A percentile compares a stretch with the other conserved stretches of the same genome.
Conservation (phyloP, 2,888 invertebrate genomes). For the Coenonympha glycerion region DNA sequence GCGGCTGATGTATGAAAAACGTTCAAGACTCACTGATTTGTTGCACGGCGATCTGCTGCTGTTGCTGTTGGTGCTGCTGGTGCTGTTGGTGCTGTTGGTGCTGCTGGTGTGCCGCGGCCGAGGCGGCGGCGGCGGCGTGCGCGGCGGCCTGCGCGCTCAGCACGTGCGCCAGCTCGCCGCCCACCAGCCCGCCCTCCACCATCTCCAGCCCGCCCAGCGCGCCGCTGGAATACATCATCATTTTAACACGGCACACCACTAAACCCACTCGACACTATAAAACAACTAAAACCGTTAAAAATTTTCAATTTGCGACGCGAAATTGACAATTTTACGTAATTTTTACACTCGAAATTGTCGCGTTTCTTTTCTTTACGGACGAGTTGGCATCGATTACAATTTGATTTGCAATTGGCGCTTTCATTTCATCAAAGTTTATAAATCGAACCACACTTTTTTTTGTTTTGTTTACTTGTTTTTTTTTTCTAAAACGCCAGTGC, state of each 20-base stretch:
- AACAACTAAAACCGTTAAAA: constrained; percentile 10
- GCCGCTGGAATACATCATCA: constrained; percentile 75
- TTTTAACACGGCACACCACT: constrained; percentile 45
- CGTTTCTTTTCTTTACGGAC: constrained; percentile 28
- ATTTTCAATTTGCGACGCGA: not conserved
- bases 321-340: constrained; percentile 27
- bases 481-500: constrained; percentile 38
- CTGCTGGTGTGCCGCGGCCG: constrained; percentile 60
- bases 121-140: constrained; percentile 67
- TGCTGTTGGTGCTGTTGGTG: constrained; percentile 61
- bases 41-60: constrained; percentile 54
- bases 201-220: constrained; percentile 73
- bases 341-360: constrained; percentile 9
- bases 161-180: constrained; percentile 64
- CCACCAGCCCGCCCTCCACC: constrained; percentile 61
- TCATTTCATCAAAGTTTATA: constrained; percentile 25
- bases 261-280: constrained; percentile 18
- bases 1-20: too few species aligned
- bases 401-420: constrained; percentile 30
- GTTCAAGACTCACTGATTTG: constrained; percentile 56
- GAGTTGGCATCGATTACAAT: constrained; percentile 24
- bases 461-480: constrained; percentile 21
- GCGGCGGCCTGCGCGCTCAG: constrained; percentile 71
- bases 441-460: constrained; percentile 24
- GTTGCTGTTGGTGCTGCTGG: constrained; percentile 46